Evolutionary conservation across 2,888 invertebrate genomes (phyloP).

Genomic region (Rotaria socialis): DNA sequence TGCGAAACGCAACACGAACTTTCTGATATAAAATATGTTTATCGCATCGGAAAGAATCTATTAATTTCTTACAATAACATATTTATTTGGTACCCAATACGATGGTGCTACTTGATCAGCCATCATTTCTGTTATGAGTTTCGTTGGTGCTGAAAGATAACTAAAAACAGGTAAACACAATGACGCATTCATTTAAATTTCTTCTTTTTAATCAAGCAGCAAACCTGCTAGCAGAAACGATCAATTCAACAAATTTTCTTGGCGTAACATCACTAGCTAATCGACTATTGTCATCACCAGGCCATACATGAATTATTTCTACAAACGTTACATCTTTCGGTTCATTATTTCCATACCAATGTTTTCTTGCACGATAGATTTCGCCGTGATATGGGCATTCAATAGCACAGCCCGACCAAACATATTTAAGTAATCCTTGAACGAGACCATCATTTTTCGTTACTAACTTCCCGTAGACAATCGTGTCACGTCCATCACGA

Average conservation of each 20-base stretch:
- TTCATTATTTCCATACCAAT: constrained; percentile 75
- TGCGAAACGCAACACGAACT: too few relatives aligned
- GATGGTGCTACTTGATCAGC: constrained; percentile 74
- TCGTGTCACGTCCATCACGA: constrained; percentile 65
- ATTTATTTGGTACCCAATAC: constrained; percentile 75
- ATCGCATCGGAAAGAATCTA: too few relatives aligned
- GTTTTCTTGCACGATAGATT: constrained; percentile 71
- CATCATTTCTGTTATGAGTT: constrained; percentile 69
- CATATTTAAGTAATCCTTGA: constrained; percentile 70
- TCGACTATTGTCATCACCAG: constrained; percentile 45
- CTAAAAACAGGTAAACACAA: background rate
- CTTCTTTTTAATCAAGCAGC: constrained; percentile 58
- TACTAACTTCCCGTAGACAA: constrained; percentile 65
- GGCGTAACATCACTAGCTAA: constrained; percentile 14
- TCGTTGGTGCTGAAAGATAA: constrained; percentile 63
- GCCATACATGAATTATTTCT: constrained; percentile 47
- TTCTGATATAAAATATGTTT: too few relatives aligned
- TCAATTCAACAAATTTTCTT: constrained; percentile 61
- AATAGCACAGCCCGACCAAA: constrained; percentile 69
- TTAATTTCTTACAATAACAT: constrained; percentile 51
- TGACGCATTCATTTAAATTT: background rate
- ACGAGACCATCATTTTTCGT: constrained; percentile 64
- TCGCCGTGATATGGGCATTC: constrained; percentile 74
- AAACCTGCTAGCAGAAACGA: constrained; percentile 68
- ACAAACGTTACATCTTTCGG: constrained; percentile 67